These are phyloP conservation scores for Panzeria rudis DNA, from an alignment of 2,888 invertebrate genomes.

Conservation along the genomic window DNA sequence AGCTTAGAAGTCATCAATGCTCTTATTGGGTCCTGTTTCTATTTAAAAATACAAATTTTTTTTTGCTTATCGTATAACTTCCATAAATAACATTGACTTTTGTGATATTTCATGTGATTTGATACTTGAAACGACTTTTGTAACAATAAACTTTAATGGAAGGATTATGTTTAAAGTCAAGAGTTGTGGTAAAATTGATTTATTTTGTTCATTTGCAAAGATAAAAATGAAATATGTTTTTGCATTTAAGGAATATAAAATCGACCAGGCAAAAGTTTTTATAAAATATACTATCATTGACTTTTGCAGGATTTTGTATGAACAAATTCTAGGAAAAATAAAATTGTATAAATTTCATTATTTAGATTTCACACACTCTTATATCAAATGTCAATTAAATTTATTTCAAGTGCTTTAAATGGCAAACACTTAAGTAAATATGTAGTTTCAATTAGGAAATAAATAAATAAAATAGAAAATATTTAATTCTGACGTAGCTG, in stretches of 20 bases:
- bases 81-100: neutral
- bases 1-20: too few relatives aligned
- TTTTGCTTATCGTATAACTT: neutral
- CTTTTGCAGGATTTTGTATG: neutral
- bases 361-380: neutral
- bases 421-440: neutral
- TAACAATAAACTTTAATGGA: neutral
- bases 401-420: neutral
- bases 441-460: neutral
- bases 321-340: neutral
- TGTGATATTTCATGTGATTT: neutral
- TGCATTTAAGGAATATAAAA: neutral
- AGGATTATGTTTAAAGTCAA: constrained; percentile 14
- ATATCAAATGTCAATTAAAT: neutral
- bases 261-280: neutral
- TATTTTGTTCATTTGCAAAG: neutral
- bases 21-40: too few relatives aligned
- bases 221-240: constrained; percentile 13
- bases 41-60: neutral
- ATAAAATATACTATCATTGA: neutral
- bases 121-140: neutral
- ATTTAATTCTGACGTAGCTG: neutral
- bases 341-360: neutral
- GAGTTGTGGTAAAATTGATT: constrained; percentile 19
- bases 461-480: neutral